Base-by-base conservation (phyloP, 1,140 invertebrate genomes). In the Caerostris extrusa region DNA sequence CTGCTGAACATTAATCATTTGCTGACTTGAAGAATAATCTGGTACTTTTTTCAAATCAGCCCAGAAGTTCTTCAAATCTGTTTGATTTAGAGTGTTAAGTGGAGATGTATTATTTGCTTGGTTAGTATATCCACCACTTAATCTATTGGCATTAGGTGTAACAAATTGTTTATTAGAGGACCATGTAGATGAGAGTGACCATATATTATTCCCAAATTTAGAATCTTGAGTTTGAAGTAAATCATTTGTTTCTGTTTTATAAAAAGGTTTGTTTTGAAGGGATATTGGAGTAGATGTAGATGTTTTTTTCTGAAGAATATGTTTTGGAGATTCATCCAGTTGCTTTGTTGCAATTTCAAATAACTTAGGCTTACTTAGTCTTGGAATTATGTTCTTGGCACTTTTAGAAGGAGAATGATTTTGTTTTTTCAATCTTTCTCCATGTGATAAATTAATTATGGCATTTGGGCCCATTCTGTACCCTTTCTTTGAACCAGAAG, bases 381-480 rank as follows among this genome's bases (percentile, higher is more conserved):
- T 88, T 56, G 83, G 69, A 7, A 57, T 91, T 5, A 67, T 12
- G 19, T 56, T 81, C 14, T 50, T 91, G 34, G 19, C 6, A 58
- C 3, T 87, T 55, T 93, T 93, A 2, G 60, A 53, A 17, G 91
- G 91, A 34, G 92, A 93, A 57, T 86, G n/a, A 53, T 60, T 89
- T 64, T 81, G 19, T 3, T 56, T 83, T 56, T 85, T 56, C n/a
- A 85, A 71, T 86, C 83, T 93, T 55, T 67, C 95, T 53, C 96
- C 96, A 94, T 96, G 96, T 14, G 96, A 96, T 12, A 97, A 95
- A 95, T 98, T 97, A 56, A 98, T 96, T 67, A 98, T 96, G 56
- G 97, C 96, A 77, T 96, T 95, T 1, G 95, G 94, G 0, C 96
- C 95, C 60, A 97, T 95, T 90, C 96, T 95, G 95, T 97, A 97